phyloP scores from a whole-genome alignment of 1,140 invertebrate species.

The Drosophila busckii region DNA sequence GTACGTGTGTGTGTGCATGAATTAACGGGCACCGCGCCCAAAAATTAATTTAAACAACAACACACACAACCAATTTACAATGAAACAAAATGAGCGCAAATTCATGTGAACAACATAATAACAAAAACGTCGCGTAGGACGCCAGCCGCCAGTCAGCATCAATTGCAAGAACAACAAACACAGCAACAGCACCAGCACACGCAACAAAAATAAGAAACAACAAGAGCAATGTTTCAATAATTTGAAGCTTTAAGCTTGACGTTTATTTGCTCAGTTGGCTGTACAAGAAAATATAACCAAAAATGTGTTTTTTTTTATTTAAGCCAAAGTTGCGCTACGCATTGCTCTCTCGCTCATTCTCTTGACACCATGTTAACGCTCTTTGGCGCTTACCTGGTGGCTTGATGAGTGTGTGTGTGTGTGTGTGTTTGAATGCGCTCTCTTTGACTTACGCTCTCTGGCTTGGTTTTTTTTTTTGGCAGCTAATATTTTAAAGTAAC shows the following conservation, averaged over 20 bases:
- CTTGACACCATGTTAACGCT: too few relatives aligned
- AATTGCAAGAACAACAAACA: slow-evolving; percentile 23
- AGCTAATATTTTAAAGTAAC: too few relatives aligned
- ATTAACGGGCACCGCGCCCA: slow-evolving; percentile 30
- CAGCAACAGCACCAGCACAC: slow-evolving; percentile 3
- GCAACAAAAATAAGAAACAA: slow-evolving; percentile 1
- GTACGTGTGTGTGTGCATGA: slow-evolving; percentile 4
- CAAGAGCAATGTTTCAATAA: slow-evolving; percentile 12
- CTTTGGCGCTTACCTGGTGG: too few relatives aligned
- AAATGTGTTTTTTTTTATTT: too few relatives aligned
- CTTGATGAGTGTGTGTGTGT: too few relatives aligned
- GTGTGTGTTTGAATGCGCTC: too few relatives aligned
- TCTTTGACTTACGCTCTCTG: too few relatives aligned
- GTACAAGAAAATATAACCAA: slow-evolving; percentile 20
- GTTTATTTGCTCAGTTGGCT: slow-evolving; percentile 34
- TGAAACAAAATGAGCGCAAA: slow-evolving; percentile 37
- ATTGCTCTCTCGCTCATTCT: too few relatives aligned
- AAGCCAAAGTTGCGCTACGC: too few relatives aligned
- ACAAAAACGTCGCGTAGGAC: slow-evolving; percentile 25
- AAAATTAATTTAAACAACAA: slow-evolving; percentile 36
- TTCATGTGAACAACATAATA: slow-evolving; percentile 26
- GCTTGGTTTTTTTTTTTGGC: too few relatives aligned
- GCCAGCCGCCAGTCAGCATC: slow-evolving; percentile 11
- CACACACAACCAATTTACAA: slow-evolving; percentile 30
- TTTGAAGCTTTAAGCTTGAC: slow-evolving; percentile 15